Base-by-base conservation (phyloP, 2,113 vertebrate species). In the Lophius piscatorius region DNA sequence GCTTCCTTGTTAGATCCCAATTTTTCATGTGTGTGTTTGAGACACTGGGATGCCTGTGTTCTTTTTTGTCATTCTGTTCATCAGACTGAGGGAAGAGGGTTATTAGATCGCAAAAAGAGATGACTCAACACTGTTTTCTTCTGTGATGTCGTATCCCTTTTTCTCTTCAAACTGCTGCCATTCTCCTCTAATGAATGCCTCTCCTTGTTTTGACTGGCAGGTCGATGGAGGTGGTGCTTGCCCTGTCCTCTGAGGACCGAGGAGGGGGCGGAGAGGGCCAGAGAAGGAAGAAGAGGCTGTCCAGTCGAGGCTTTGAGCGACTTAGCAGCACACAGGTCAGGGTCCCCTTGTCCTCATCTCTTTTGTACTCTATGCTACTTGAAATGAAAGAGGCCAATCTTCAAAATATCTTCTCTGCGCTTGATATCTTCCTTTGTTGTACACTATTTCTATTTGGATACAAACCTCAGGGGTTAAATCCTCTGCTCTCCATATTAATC, bases 221-320 rank as follows among this genome's bases (percentile, higher is more conserved):
- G 89, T 85, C 92, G 0, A 82, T 94, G 78, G 93, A 91, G 87
- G 87, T 87, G 78, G 93, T 92, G 61, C 87, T 95, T 76, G 91
- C 90, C 26, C 81, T 94, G 52, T 91, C 92, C 74, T 93, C 93
- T 0, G 92, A 94, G 0, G 95, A 97, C 75, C 87, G 94, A 0
- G 87, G 83, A 48, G 89, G 86, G 0, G 88, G 89, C 1, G 86
- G 90, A 0, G 93, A 93, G 50, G 89, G 91, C 73, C 87, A 92
- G 42, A 93, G 88, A 82, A 95, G 95, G 78, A 92, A 92, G 77
- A 93, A 87, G 88, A 95, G 92, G 52, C 88, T 95, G 78, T 87
- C 92, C 2, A 91, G 88, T 78, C 90, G 84, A 0, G 36, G 89
- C 20, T 95, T 93, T 34, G 9, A 91, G 51, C 82, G 88, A 46